A percentile compares a stretch with the other conserved stretches of the same genome.
phyloP scores from a whole-genome alignment of 1,140 invertebrate species.

The Drosophila pandora region DNA sequence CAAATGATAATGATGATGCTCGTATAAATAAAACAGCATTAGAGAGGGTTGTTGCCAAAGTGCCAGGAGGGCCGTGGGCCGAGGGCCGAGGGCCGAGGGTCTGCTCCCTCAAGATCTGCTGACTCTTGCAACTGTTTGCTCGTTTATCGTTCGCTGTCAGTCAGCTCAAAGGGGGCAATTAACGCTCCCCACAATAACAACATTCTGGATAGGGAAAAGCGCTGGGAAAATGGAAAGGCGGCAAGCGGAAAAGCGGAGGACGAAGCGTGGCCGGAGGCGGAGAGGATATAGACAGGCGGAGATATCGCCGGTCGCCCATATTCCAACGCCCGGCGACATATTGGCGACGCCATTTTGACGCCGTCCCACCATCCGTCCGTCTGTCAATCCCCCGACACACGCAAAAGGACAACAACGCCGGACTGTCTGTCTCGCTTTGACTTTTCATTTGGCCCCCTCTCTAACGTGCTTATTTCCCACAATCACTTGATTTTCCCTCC shows the following conservation, averaged over 20 bases:
- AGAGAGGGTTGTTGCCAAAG: slow-evolving; percentile 61
- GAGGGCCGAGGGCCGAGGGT: slow-evolving; percentile 1
- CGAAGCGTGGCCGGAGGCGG: not conserved
- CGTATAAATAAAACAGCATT: slow-evolving; percentile 59
- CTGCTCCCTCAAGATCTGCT: slow-evolving; percentile 27
- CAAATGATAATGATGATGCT: slow-evolving; percentile 57
- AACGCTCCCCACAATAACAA: slow-evolving; percentile 55
- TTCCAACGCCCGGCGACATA: slow-evolving; percentile 70
- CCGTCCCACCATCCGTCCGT: slow-evolving; percentile 28
- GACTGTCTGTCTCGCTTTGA: slow-evolving; percentile 16
- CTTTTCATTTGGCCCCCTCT: slow-evolving; percentile 12
- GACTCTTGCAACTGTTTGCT: slow-evolving; percentile 72
- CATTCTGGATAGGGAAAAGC: slow-evolving; percentile 2
- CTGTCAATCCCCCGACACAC: slow-evolving; percentile 17
- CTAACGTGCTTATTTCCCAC: slow-evolving; percentile 3
- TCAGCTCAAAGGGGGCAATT: slow-evolving; percentile 81
- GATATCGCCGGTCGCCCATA: slow-evolving; percentile 52
- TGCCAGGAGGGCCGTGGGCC: slow-evolving; percentile 1
- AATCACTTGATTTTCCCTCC: not conserved
- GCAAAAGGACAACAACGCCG: slow-evolving; percentile 33
- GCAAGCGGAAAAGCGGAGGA: not conserved
- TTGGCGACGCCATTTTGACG: slow-evolving; percentile 80
- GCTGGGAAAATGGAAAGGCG: slow-evolving; percentile 1
- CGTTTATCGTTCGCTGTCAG: slow-evolving; percentile 79
- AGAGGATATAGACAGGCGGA: slow-evolving; percentile 24